Evolutionary conservation across 2,888 invertebrate species (phyloP), one percentile per base, ranked within the genome.

Genomic region (Orthosia cruda): DNA sequence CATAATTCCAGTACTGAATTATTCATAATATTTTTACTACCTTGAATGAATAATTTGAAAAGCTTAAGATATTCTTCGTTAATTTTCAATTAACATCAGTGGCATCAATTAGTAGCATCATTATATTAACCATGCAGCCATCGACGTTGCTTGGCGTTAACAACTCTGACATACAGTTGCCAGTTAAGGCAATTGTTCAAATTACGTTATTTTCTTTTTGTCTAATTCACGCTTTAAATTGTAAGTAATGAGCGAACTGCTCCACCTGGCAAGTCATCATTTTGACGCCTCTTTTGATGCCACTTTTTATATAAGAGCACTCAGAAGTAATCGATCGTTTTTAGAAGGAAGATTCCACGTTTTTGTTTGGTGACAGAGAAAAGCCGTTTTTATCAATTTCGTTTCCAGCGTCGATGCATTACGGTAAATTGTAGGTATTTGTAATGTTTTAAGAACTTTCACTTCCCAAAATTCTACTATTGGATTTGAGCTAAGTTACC

Each of bases 131-230:
- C 57, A 52, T 49, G 49, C 45, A 73, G 65, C 62, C 52, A 32
- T 65, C 23, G 23, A 59, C 49, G 32, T 65, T 20, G 18, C 45
- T 70, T 15, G 40, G 12, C 49, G 61, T 65, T 64, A 62, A 71
- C 50, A 61, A 32, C 67, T 73, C 66, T 58, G 47, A 50, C 61
- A 73, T 65, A 75, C 77, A 75, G 63, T 76, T 74, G 61, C 68
- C 72, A 68, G 77, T 81, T 55, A 62, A 57, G 62, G 72, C 57
- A 81, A 84, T 84, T 80, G 72, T 68, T 74, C 52, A 77, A 83
- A 83, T 88, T 84, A 83, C 74, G 45, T 77, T 81, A 74, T 81
- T 77, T 83, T 83, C 66, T 67, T 88, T 79, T 79, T 77, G 75
- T 80, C 50, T 77, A 74, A 80, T 87, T 87, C 78, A 88, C 74